phyloP scores from a whole-genome alignment of 2,113 vertebrate genomes.

The Pluvianellus socialis region DNA sequence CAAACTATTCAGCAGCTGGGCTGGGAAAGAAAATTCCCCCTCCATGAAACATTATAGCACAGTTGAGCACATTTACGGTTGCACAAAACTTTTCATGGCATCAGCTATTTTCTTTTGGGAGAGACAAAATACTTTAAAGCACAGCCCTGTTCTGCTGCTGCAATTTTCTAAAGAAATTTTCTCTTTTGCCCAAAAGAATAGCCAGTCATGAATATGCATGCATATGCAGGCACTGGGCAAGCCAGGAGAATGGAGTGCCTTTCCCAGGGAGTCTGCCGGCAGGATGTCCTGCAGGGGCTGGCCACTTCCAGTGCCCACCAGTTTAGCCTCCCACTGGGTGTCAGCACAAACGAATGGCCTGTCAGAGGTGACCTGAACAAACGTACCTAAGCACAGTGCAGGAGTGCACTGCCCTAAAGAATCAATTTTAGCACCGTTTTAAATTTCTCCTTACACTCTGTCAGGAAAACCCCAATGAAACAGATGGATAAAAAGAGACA shows the following conservation, averaged over 20 bases:
- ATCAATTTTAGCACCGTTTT: not conserved
- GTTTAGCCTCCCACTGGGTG: not conserved
- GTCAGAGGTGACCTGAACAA: not conserved
- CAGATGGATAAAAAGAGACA: not conserved
- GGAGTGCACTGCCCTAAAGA: not conserved
- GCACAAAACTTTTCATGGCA: constrained; percentile 52
- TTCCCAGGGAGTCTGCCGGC: not conserved
- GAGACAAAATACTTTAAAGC: constrained; percentile 43
- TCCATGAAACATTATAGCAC: constrained; percentile 36
- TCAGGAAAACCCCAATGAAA: not conserved
- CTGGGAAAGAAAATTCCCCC: constrained; percentile 50
- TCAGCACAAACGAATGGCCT: not conserved
- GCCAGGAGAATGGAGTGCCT: not conserved
- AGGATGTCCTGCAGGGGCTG: not conserved
- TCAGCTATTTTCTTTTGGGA: constrained; percentile 63
- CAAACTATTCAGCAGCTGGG: constrained; percentile 46
- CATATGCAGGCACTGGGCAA: not conserved
- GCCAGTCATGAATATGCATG: constrained; percentile 55
- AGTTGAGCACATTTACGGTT: constrained; percentile 12
- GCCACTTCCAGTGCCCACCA: not conserved
- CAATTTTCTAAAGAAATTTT: constrained; percentile 53
- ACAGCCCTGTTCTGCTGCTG: constrained; percentile 12
- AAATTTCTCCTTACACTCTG: not conserved
- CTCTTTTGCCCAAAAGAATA: constrained; percentile 23
- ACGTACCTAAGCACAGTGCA: not conserved